Percentiles rank a stretch among this genome's conserved stretches.
phyloP scores from a whole-genome alignment of 92 coral and sea anemone species.

The Porites evermanni region DNA sequence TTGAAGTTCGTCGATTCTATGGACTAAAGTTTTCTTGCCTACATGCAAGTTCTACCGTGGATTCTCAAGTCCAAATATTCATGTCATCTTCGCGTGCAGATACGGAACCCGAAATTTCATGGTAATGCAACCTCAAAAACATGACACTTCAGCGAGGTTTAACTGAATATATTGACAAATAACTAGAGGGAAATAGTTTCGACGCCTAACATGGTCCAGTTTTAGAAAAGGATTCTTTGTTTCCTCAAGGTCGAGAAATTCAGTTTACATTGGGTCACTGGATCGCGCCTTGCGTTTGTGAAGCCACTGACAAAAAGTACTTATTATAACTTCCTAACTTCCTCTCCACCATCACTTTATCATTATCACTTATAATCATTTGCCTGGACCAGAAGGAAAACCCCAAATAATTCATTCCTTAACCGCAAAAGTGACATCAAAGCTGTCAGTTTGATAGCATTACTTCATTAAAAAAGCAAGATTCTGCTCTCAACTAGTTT shows the following conservation, averaged over 20 bases:
- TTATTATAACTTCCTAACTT: background rate
- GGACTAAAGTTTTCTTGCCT: too few relatives aligned
- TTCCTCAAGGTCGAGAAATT: too few relatives aligned
- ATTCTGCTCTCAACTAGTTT: background rate
- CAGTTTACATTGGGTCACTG: background rate
- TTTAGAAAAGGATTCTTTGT: background rate
- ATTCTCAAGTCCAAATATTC: background rate
- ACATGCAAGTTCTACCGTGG: too few relatives aligned
- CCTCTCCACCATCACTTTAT: background rate
- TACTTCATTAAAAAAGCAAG: constrained; percentile 28
- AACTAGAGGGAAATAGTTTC: background rate
- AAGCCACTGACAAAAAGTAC: background rate
- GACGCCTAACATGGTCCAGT: too few relatives aligned
- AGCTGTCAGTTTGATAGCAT: constrained; percentile 1
- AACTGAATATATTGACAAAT: too few relatives aligned
- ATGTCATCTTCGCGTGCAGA: background rate
- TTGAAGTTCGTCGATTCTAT: too few relatives aligned
- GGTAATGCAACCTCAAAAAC: background rate
- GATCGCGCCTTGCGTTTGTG: background rate
- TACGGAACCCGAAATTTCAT: background rate
- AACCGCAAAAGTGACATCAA: constrained; percentile 8
- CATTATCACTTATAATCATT: background rate
- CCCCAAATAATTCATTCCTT: background rate
- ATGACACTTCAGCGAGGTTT: background rate
- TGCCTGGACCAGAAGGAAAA: background rate